Conservation (phyloP, 2,113 vertebrate species). For the Chaetura pelagica region DNA sequence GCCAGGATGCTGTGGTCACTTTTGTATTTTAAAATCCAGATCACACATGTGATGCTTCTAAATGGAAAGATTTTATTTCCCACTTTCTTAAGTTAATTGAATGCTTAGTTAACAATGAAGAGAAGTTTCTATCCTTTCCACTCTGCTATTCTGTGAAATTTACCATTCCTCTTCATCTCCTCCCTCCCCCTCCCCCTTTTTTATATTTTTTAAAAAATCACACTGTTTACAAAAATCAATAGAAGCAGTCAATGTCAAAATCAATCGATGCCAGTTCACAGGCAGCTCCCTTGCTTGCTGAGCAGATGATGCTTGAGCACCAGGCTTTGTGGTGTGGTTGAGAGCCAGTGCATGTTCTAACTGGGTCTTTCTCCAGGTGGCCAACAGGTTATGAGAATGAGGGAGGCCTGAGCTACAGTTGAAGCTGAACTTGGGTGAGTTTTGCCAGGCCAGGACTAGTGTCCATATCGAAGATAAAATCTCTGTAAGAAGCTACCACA, state of each 20-base stretch:
- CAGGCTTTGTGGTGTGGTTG: neutral
- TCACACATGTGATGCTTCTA: neutral
- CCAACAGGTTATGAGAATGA: neutral
- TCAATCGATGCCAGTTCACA: neutral
- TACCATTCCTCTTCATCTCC: neutral
- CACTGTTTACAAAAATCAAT: neutral
- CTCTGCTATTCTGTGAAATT: neutral
- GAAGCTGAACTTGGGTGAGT: neutral
- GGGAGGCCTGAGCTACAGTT: neutral
- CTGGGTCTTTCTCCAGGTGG: neutral
- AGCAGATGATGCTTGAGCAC: neutral
- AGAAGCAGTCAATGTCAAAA: neutral
- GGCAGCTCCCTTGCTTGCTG: neutral
- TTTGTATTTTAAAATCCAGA: neutral
- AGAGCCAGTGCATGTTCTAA: neutral
- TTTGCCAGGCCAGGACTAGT: neutral
- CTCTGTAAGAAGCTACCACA: neutral
- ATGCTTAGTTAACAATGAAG: neutral
- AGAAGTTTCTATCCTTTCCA: neutral
- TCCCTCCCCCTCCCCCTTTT: accelerated
- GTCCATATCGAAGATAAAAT: neutral
- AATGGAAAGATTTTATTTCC: neutral
- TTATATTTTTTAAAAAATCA: neutral
- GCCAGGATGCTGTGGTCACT: neutral
- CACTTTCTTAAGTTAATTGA: neutral